Conservation (phyloP, 2,113 vertebrate genomes). For the Campylomormyrus numenius region DNA sequence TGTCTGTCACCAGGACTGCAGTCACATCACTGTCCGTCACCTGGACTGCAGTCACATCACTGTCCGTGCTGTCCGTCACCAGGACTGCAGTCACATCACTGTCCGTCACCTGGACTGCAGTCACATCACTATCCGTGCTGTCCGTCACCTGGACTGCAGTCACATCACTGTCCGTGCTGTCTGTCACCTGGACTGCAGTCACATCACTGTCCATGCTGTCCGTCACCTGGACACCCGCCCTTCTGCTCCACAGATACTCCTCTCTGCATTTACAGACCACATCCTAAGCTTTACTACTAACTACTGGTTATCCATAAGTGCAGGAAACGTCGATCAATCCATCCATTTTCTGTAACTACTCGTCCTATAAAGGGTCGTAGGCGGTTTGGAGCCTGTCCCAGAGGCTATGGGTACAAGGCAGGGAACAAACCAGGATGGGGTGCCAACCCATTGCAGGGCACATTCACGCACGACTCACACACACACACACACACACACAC, state of each 20-base stretch:
- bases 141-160: background rate
- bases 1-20: background rate
- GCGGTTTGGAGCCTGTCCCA: background rate
- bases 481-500: background rate
- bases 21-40: background rate
- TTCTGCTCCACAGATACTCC: background rate
- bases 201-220: no score
- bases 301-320: background rate
- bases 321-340: background rate
- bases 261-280: background rate
- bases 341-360: background rate
- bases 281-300: background rate
- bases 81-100: no score
- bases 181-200: no score
- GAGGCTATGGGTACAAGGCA: background rate
- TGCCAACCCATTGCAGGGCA: background rate
- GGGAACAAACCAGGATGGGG: background rate
- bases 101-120: background rate
- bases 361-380: background rate
- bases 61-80: no score
- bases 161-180: no score
- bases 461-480: background rate
- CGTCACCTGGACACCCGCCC: background rate
- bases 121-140: background rate
- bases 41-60: background rate